phyloP scores from a whole-genome alignment of 2,888 invertebrate species.

The Biston betularia region DNA sequence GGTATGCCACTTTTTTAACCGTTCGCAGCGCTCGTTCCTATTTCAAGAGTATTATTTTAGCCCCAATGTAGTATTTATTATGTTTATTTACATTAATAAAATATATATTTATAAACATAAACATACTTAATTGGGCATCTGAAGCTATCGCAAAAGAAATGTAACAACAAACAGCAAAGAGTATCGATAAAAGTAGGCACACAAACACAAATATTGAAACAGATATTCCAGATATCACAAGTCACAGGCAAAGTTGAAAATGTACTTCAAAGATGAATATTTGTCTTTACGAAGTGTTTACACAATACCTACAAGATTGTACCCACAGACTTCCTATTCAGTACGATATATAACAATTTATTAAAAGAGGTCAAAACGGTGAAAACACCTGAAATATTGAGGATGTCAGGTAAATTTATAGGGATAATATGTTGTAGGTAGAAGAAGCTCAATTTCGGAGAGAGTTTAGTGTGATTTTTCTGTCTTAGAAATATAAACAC shows the following conservation, averaged over 20 bases:
- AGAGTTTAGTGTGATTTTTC: constrained; percentile 78
- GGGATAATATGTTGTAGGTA: constrained; percentile 80
- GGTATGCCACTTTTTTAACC: too few relatives aligned
- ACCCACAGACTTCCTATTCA: constrained; percentile 53
- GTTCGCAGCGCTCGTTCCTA: too few relatives aligned
- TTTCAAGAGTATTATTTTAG: too few relatives aligned
- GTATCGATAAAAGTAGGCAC: background rate
- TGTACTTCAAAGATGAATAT: constrained; percentile 10
- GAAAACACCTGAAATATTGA: constrained; percentile 83
- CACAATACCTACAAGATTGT: constrained; percentile 12
- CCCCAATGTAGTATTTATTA: too few relatives aligned
- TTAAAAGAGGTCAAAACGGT: constrained; percentile 78
- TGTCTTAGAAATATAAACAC: constrained; percentile 61
- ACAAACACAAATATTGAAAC: background rate
- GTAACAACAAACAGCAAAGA: background rate
- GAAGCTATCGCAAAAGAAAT: background rate
- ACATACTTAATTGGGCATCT: background rate
- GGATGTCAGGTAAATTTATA: constrained; percentile 83
- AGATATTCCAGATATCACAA: background rate
- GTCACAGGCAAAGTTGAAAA: background rate
- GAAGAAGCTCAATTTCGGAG: constrained; percentile 71
- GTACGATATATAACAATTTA: constrained; percentile 66
- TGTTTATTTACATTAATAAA: too few relatives aligned
- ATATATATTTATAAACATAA: background rate
- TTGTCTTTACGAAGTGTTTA: constrained; percentile 4